These are phyloP conservation scores for Hydrolagus affinis DNA, from an alignment of 2,113 vertebrate genomes.

Conservation along the genomic window DNA sequence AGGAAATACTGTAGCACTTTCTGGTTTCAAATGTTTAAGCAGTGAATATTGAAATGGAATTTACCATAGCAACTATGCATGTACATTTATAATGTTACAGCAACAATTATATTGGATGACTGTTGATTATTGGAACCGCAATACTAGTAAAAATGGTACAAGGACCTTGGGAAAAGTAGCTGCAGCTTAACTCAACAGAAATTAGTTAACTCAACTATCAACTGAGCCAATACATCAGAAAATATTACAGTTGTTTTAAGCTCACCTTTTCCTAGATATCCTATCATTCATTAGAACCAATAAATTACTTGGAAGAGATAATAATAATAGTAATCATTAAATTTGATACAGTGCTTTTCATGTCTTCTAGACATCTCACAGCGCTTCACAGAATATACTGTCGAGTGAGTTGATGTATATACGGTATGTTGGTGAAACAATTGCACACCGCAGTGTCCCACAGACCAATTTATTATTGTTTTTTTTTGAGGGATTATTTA, in stretches of 20 bases:
- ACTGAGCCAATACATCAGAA: not conserved
- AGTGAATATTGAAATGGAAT: not conserved
- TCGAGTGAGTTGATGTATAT: conserved; percentile 7
- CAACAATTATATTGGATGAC: not conserved
- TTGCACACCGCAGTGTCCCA: too few relatives aligned
- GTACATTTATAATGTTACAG: not conserved
- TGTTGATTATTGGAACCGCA: not conserved
- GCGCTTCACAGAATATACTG: too few relatives aligned
- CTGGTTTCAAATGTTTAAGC: not conserved
- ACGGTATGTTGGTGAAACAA: too few relatives aligned
- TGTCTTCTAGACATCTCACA: too few relatives aligned
- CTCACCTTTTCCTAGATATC: not conserved
- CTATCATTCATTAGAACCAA: not conserved
- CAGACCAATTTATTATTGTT: too few relatives aligned
- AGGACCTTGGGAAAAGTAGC: not conserved
- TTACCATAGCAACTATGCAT: not conserved
- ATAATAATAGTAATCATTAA: too few relatives aligned
- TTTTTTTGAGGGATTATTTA: too few relatives aligned
- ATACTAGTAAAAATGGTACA: too few relatives aligned
- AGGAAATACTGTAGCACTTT: not conserved
- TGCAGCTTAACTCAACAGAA: not conserved
- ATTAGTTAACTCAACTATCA: not conserved
- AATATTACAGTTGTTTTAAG: not conserved
- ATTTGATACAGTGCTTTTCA: too few relatives aligned
- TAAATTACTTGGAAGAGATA: not conserved